Percentiles rank a stretch among this genome's conserved stretches.
Conservation (phyloP, 2,113 vertebrate genomes). For the Epinephelus moara region DNA sequence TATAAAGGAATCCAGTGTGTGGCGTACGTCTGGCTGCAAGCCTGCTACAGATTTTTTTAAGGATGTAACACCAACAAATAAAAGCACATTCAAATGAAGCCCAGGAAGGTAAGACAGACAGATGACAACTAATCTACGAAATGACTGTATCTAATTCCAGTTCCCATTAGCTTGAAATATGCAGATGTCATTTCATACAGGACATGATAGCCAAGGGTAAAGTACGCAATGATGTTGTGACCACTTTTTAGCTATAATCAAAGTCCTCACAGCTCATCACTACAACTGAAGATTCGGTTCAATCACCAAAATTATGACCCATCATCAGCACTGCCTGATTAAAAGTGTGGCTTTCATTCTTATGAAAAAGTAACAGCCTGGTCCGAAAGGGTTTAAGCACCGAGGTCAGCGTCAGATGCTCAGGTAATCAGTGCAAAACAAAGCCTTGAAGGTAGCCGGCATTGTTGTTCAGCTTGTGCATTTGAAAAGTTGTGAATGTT, state of each 20-base stretch:
- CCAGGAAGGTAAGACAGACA: background rate
- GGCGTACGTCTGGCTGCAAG: slow-evolving; percentile 8
- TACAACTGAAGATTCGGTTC: slow-evolving; percentile 26
- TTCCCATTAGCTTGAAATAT: slow-evolving; percentile 30
- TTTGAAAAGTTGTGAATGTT: slow-evolving; percentile 32
- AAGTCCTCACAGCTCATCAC: slow-evolving; percentile 37
- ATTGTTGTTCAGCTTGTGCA: slow-evolving; percentile 18
- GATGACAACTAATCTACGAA: background rate
- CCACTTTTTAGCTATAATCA: slow-evolving; percentile 28
- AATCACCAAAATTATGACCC: slow-evolving; percentile 35
- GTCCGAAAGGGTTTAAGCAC: background rate
- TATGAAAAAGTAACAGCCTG: slow-evolving; percentile 23
- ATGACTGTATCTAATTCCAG: slow-evolving; percentile 4
- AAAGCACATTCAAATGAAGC: slow-evolving; percentile 10
- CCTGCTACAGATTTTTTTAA: slow-evolving; percentile 5
- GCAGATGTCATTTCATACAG: slow-evolving; percentile 24
- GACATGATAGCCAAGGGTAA: slow-evolving; percentile 17
- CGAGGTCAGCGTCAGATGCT: slow-evolving; percentile 26
- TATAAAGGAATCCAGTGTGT: slow-evolving; percentile 21
- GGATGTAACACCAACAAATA: slow-evolving; percentile 16
- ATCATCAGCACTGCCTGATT: slow-evolving; percentile 31
- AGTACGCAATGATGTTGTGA: slow-evolving; percentile 19
- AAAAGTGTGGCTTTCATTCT: slow-evolving; percentile 43
- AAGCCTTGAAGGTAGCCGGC: slow-evolving; percentile 7
- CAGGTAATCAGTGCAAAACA: slow-evolving; percentile 39